Base-by-base conservation (phyloP, 2,888 invertebrate genomes). In the Parnassius orleans region DNA sequence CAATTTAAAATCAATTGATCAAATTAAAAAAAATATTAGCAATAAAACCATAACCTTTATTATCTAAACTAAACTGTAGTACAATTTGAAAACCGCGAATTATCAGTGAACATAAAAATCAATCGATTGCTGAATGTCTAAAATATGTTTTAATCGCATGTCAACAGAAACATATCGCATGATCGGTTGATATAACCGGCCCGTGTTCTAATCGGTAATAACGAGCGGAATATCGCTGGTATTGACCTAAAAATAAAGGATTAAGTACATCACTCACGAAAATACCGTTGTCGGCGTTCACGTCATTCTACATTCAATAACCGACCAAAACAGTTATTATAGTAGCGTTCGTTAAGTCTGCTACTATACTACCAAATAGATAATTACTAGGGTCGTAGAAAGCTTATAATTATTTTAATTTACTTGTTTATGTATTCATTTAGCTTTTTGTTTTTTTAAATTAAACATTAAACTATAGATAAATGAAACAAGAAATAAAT, bases 171-270 rank as follows among this genome's bases (percentile, higher is more conserved):
- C 64, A 61, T 56, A 60, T 61, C 54, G 55, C 63, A 59, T 63
- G 63, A 59, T 59, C 44, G 51, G 50, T 66, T 66, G 67, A 66
- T 65, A 65, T 70, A 67, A 65, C 61, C 63, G 66, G 54, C 53
- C 54, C 33, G 58, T 55, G 54, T 61, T 52, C 50, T 15, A 54
- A 63, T 62, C 62, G 57, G 43, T 50, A 61, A 46, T 47, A 57
- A 57, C 58, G 19, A 54, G 57, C 60, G 58, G 15, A 58, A 54
- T 53, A 63, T 60, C 64, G 67, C 66, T 67, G 67, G 64, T 70
- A 69, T 69, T 72, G 71, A 70, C 70, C 69, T 54, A 69, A 70
- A 73, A 72, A 66, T 68, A 62, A 66, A 60, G 66, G 63, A 66
- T 66, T 64, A 65, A 57, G 66, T 66, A 66, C 68, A 65, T 66